These are phyloP conservation scores for Nothocercus julius DNA, from an alignment of 2,113 vertebrate genomes.

Conservation along the genomic window DNA sequence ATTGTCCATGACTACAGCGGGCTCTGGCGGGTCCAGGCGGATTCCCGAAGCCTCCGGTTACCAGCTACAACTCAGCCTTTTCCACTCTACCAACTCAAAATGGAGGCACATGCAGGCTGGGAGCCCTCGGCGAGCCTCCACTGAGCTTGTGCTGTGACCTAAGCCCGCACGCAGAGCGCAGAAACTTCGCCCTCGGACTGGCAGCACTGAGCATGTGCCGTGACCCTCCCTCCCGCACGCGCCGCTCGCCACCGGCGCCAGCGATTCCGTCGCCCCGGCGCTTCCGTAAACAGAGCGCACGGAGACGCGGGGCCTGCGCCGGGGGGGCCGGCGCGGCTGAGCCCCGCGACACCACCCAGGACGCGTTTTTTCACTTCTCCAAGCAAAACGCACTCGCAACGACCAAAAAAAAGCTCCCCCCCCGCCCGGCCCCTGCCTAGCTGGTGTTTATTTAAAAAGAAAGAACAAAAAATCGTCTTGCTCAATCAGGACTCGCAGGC, in stretches of 20 bases:
- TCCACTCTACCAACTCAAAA: slow-evolving; percentile 93
- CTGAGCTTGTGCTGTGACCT: slow-evolving; percentile 99
- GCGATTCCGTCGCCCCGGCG: background rate
- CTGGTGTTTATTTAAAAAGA: no score
- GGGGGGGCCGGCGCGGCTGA: no score
- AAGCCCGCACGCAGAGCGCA: slow-evolving; percentile 92
- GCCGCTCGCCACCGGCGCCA: no score
- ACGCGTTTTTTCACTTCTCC: no score
- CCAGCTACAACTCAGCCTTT: slow-evolving; percentile 77
- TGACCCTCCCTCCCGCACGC: slow-evolving; percentile 83
- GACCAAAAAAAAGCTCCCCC: no score
- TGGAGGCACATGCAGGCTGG: slow-evolving; percentile 93
- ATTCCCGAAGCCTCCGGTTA: slow-evolving; percentile 45
- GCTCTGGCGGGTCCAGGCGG: slow-evolving; percentile 73
- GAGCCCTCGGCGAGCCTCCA: slow-evolving; percentile 84
- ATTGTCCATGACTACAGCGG: slow-evolving; percentile 92
- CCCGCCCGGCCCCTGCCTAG: no score
- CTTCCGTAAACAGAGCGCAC: slow-evolving; percentile 87
- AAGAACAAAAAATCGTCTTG: no score
- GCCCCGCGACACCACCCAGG: no score
- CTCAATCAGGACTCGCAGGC: no score
- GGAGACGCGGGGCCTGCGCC: no score
- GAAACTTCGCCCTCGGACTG: slow-evolving; percentile 87
- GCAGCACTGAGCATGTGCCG: slow-evolving; percentile 98
- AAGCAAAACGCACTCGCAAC: no score